Percentiles rank a stretch among this genome's conserved stretches.
Conservation (phyloP, 2,888 invertebrate genomes). For the Aporophyla lueneburgensis region DNA sequence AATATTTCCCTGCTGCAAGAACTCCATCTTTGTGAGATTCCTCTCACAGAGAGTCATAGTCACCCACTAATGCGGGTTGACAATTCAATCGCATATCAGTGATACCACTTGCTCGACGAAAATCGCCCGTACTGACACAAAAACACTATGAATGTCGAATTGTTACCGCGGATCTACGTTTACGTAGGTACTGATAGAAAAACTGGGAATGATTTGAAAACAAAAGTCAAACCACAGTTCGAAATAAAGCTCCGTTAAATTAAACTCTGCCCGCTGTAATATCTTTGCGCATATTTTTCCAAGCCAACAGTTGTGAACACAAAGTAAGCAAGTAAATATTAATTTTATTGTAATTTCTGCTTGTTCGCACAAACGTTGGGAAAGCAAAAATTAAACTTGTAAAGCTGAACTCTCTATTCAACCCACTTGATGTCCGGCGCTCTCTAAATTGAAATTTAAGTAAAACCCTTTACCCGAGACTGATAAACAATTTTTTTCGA, state of each 20-base stretch:
- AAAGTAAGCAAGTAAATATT: conserved; percentile 65
- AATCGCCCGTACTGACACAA: not conserved
- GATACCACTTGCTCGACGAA: not conserved
- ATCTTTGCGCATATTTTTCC: conserved; percentile 48
- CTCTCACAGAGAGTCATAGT: not conserved
- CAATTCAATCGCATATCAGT: not conserved
- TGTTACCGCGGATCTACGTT: not conserved
- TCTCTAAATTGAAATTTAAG: conserved; percentile 81
- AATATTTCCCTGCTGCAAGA: not conserved
- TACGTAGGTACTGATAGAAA: not conserved
- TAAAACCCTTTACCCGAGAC: conserved; percentile 75
- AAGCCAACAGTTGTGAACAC: conserved; percentile 51
- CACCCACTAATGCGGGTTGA: not conserved
- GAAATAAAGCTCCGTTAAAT: conserved; percentile 30
- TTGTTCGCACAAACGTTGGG: conserved; percentile 53
- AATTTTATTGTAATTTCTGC: conserved; percentile 63
- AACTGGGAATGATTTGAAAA: not conserved
- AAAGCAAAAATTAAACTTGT: conserved; percentile 75
- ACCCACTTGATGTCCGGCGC: conserved; percentile 74
- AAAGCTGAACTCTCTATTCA: conserved; percentile 77
- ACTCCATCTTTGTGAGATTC: not conserved
- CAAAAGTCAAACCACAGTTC: conserved; percentile 15
- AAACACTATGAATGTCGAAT: not conserved
- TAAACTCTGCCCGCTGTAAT: conserved; percentile 9
- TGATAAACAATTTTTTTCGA: conserved; percentile 73